Percentiles rank a stretch among this genome's conserved stretches.
phyloP scores from a whole-genome alignment of 1,140 invertebrate species.

The Caenorhabditis tropicalis region DNA sequence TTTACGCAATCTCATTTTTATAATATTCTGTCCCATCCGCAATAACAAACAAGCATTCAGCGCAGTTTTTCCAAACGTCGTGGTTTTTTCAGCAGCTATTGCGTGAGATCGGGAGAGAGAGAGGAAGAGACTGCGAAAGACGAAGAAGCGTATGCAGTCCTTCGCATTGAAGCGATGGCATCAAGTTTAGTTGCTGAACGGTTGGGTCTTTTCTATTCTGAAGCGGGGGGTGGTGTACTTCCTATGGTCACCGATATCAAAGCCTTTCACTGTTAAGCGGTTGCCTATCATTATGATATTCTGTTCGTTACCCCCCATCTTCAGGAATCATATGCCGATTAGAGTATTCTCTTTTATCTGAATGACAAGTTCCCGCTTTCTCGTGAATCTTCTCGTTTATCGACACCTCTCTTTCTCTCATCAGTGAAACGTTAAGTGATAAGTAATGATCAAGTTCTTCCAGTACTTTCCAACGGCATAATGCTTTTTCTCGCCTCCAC shows the following conservation, averaged over 20 bases:
- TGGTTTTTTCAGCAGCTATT: conserved; percentile 36
- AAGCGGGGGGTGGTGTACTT: conserved; percentile 37
- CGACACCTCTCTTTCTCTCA: background rate
- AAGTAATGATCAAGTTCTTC: conserved; percentile 37
- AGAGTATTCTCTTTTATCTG: background rate
- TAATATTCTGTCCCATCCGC: conserved; percentile 1
- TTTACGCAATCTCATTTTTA: conserved; percentile 23
- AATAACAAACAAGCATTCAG: conserved; percentile 35
- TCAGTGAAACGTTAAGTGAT: conserved; percentile 2
- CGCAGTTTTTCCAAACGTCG: conserved; percentile 3
- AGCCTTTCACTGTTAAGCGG: conserved; percentile 10
- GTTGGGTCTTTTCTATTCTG: conserved; percentile 2
- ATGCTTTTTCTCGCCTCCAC: background rate
- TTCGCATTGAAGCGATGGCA: conserved; percentile 27
- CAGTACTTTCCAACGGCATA: background rate
- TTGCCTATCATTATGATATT: conserved; percentile 3
- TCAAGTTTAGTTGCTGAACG: conserved; percentile 44
- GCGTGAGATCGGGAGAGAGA: conserved; percentile 34
- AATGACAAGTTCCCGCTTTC: conserved; percentile 2
- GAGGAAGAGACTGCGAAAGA: background rate
- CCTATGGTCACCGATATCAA: conserved; percentile 42
- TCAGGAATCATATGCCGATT: background rate
- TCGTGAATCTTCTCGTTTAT: background rate
- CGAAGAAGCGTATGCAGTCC: conserved; percentile 30
- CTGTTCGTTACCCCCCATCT: background rate